Base-by-base conservation (phyloP, 2,888 invertebrate genomes). In the Drosophila peninsularis region DNA sequence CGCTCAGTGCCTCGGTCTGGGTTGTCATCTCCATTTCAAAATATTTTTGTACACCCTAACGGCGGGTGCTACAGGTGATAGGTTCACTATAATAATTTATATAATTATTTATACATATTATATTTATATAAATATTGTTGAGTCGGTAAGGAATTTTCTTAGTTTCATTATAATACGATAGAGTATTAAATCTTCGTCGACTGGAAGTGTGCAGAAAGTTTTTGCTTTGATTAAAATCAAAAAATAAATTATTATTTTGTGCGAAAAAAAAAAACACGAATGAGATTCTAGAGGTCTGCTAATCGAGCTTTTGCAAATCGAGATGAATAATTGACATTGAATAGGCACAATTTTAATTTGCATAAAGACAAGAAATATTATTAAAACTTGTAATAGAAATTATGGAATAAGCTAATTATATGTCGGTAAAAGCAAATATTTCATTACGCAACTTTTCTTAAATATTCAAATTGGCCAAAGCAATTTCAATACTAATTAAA, bases 341-440 rank as follows among this genome's bases (percentile, higher is more conserved):
- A 6, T 19, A 32, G 24, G 11, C n/a, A 39, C 24, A 10, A 37
- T 68, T 69, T 53, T 68, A 53, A 68, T 68, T 69, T 52, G 36
- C 34, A 36, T 39, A 34, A 68, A 52, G 30, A 19, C 34, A 36
- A 32, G 24, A 54, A 53, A 37, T 21, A 36, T 32, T 47, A 47
- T 41, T 19, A 41, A 39, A 66, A 68, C 58, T 45, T 34, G 21
- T 36, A 34, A 39, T 6, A 14, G 10, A 56, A 49, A 34, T 47
- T 41, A 30, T 17, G 6, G 32, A 9, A 21, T 9, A 70, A 68
- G 53, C 68, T 68, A 61, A 70, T 68, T 70, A 70, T 53, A 54
- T 19, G 36, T 68, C 24, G n/a, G 32, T 17, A 39, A 41, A 21
- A 37, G 32, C n/a, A 10, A 14, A 30, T 37, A 69, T 47, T 52